Percentiles rank a stretch among this genome's conserved stretches.
phyloP scores from a whole-genome alignment of 2,888 invertebrate genomes.

The Arctia plantaginis region DNA sequence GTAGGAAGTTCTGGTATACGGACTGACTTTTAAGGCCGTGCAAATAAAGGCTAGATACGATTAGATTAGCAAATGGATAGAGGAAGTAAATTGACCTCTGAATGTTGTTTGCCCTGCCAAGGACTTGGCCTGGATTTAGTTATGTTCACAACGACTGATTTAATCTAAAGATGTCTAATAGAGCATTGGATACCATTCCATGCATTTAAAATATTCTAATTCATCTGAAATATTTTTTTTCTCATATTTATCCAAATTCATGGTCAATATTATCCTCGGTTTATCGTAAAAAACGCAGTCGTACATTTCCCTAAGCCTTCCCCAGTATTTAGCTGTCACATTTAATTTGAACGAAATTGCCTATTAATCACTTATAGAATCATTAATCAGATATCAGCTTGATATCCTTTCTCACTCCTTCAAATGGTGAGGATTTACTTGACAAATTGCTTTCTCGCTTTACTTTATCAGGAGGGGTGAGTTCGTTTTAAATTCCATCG shows the following conservation, averaged over 20 bases:
- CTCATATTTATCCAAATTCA: conserved; percentile 7
- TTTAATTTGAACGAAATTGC: conserved; percentile 58
- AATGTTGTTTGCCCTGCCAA: conserved; percentile 46
- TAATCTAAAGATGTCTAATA: neutral
- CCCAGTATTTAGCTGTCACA: conserved; percentile 47
- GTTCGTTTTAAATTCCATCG: conserved; percentile 39
- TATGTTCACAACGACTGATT: conserved; percentile 17
- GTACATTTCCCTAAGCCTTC: conserved; percentile 43
- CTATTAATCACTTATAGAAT: conserved; percentile 71
- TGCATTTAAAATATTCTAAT: neutral
- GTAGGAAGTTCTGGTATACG: conserved; percentile 48
- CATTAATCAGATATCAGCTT: conserved; percentile 73
- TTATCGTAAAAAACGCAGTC: conserved; percentile 32
- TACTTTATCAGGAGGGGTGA: conserved; percentile 67
- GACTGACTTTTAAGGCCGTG: conserved; percentile 44
- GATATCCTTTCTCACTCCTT: conserved; percentile 66
- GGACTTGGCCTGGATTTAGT: conserved; percentile 32
- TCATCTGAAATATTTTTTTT: neutral
- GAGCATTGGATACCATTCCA: neutral
- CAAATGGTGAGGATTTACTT: conserved; percentile 77
- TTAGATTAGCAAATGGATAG: conserved; percentile 44
- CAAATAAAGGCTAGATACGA: conserved; percentile 53
- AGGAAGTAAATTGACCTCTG: conserved; percentile 46
- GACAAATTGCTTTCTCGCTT: conserved; percentile 83
- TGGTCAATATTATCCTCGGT: conserved; percentile 9